Base-by-base conservation (phyloP, 1,140 invertebrate species). In the Achatina immaculata region DNA sequence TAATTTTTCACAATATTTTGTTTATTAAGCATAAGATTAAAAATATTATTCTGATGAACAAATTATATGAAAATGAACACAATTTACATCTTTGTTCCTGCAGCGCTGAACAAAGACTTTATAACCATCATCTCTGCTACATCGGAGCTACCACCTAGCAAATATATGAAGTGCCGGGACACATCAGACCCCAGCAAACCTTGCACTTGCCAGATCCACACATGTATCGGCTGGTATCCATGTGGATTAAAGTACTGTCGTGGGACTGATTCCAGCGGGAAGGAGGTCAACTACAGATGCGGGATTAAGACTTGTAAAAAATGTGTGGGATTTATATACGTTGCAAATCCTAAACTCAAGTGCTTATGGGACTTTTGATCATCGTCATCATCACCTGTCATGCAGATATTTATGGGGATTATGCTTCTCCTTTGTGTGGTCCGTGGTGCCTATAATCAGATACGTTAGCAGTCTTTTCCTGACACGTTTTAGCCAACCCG, bases 221-320 rank as follows among this genome's bases (percentile, higher is more conserved):
- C 97, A 78, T 97, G 96, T 91, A 95, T 95, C 45, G 94, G 94
- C n/a, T 93, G 95, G 95, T 98, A 97, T 92, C 97, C 96, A 0
- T 98, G 97, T 92, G 96, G 96, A 21, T 92, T 98, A 6, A 98
- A 98, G 90, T 98, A 97, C 91, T 98, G 97, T 90, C 96, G 96
- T 87, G 95, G 95, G 21, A 93, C 93, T 85, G 92, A 93, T 80
- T 89, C 93, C 83, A 78, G 92, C 91, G 90, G 93, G 85, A 94
- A 94, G 87, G 87, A 90, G n/a, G 93, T 94, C 78, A 93, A 91
- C 62, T 97, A 97, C 91, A 93, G 96, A 24, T 99, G 97, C 91
- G 97, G 97, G 74, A 99, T 99, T 88, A 96, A 97, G 92, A 98
- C 97, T 7, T 99, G 97, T 90, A 94, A 94, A 87, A 95, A 96